Percentiles rank a stretch among this genome's conserved stretches.
phyloP scores from a whole-genome alignment of 1,140 invertebrate species.

The Brachionus angularis region DNA sequence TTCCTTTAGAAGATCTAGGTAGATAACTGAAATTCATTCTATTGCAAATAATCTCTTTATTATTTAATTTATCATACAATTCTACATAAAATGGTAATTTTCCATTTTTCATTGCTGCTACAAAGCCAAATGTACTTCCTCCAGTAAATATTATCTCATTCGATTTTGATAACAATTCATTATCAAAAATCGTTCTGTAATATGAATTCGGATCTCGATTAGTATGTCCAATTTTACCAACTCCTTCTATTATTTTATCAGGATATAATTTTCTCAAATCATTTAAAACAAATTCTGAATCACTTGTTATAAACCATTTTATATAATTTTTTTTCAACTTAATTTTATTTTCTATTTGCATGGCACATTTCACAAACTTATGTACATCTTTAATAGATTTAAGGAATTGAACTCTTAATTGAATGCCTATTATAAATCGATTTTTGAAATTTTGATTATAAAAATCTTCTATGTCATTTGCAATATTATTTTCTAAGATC shows the following conservation, averaged over 20 bases:
- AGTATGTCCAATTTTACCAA: neutral
- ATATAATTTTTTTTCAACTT: neutral
- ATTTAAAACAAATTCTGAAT: neutral
- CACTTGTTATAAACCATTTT: conserved; percentile 12
- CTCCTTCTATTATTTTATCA: conserved; percentile 1
- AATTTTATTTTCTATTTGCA: neutral
- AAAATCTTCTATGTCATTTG: too few relatives aligned
- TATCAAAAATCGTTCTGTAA: conserved; percentile 12
- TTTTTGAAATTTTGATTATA: too few relatives aligned
- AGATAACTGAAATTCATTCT: conserved; percentile 1
- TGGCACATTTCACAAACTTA: conserved; percentile 5
- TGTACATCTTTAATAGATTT: too few relatives aligned
- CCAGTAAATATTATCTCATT: conserved; percentile 14
- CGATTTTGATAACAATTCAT: neutral
- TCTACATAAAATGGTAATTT: conserved; percentile 16
- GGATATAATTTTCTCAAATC: neutral
- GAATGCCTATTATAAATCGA: too few relatives aligned
- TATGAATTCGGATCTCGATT: neutral
- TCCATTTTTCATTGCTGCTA: neutral
- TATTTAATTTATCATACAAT: neutral
- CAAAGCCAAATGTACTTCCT: conserved; percentile 9
- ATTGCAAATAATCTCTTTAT: too few relatives aligned
- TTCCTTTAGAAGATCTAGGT: neutral
- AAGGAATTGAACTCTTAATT: too few relatives aligned
- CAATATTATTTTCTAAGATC: too few relatives aligned